A percentile compares a stretch with the other conserved stretches of the same genome.
These are phyloP conservation scores for Ceratotherium simum DNA, from an alignment of 2,113 vertebrate genomes.

Conservation along the genomic window DNA sequence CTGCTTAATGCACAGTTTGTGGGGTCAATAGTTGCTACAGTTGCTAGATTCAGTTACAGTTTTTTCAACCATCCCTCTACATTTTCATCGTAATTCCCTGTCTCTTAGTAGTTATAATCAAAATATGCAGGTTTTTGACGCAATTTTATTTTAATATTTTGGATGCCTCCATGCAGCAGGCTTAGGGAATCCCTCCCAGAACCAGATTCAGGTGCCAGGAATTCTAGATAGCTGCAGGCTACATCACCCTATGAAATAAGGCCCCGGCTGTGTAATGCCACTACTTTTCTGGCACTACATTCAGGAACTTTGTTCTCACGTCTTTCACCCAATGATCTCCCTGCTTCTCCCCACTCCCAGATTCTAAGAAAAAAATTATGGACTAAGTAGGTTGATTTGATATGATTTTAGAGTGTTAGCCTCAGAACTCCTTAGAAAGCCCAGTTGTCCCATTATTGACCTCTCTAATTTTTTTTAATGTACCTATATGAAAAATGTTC, in stretches of 20 bases:
- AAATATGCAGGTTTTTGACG: neutral
- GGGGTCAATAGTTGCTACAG: neutral
- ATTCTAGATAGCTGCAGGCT: neutral
- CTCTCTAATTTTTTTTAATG: neutral
- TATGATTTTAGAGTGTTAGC: neutral
- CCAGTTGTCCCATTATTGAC: neutral
- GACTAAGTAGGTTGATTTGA: neutral
- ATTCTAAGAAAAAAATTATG: neutral
- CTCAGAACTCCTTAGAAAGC: neutral
- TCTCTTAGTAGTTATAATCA: neutral
- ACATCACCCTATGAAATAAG: neutral
- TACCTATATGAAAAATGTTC: neutral
- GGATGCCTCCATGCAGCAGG: neutral
- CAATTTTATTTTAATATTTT: neutral
- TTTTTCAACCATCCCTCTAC: neutral
- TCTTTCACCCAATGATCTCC: neutral
- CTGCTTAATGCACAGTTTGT: neutral
- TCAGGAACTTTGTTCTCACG: neutral
- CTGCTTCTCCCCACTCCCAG: neutral
- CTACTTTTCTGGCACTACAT: neutral
- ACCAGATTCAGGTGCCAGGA: neutral
- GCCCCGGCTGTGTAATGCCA: rapidly evolving
- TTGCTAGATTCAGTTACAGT: neutral
- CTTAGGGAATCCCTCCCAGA: neutral
- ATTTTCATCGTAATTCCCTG: neutral